These are phyloP conservation scores for Cuculus canorus DNA, from an alignment of 2,797 vertebrate genomes.

Conservation along the genomic window DNA sequence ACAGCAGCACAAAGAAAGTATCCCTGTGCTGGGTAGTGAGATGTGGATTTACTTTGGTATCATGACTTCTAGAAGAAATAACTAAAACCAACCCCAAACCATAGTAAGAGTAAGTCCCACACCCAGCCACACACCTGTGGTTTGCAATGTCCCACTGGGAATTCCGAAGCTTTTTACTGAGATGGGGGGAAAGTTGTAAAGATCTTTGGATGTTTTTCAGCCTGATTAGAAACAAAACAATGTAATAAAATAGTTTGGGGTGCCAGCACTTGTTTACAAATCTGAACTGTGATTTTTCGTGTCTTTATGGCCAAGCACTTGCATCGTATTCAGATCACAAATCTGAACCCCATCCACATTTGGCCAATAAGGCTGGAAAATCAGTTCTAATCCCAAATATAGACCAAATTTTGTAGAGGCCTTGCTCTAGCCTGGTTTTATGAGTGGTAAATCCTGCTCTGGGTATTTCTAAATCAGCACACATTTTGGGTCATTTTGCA, in stretches of 20 bases:
- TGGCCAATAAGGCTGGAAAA: background rate
- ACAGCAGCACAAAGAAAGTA: background rate
- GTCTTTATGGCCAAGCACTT: background rate
- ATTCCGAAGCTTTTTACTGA: background rate
- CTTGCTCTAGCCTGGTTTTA: background rate
- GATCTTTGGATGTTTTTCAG: background rate
- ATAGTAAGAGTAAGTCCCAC: background rate
- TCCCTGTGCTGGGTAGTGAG: background rate
- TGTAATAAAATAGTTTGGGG: background rate
- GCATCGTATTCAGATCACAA: background rate
- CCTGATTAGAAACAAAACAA: background rate
- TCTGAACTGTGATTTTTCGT: background rate
- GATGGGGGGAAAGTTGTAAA: background rate
- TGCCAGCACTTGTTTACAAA: background rate
- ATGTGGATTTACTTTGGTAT: background rate
- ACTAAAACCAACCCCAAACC: background rate
- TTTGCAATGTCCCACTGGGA: background rate
- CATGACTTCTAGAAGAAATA: background rate
- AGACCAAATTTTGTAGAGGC: background rate
- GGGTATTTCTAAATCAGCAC: background rate
- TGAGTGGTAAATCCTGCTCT: background rate
- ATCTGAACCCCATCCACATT: background rate
- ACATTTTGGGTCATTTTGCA: background rate
- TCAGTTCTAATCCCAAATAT: background rate
- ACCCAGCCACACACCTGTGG: accelerated